phyloP scores from a whole-genome alignment of 92 coral and sea anemone genomes.

The Epizoanthus scotinus region DNA sequence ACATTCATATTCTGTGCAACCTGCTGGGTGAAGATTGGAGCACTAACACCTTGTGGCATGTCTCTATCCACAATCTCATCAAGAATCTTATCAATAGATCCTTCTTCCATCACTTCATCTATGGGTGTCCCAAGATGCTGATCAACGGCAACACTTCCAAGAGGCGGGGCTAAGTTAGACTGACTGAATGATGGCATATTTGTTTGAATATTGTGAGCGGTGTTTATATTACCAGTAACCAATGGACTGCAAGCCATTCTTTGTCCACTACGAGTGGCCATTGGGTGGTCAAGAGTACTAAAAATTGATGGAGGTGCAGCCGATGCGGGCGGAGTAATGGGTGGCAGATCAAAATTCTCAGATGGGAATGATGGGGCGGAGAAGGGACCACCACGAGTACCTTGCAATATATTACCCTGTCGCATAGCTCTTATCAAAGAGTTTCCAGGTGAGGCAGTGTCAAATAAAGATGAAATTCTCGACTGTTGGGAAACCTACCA shows the following conservation, averaged over 20 bases:
- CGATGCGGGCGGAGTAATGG: conserved; percentile 74
- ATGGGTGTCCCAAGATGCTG: conserved; percentile 59
- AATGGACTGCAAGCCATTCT: conserved; percentile 34
- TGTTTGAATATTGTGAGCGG: conserved; percentile 45
- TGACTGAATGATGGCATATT: conserved; percentile 59
- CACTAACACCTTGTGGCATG: conserved; percentile 88
- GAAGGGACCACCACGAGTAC: conserved; percentile 57
- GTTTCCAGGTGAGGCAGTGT: conserved; percentile 67
- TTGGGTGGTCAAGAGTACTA: conserved; percentile 33
- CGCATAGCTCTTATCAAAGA: conserved; percentile 66
- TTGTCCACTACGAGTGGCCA: not conserved
- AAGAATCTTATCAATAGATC: conserved; percentile 83
- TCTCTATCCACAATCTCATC: conserved; percentile 97
- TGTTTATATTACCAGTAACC: conserved; percentile 37
- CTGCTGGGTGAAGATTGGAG: conserved; percentile 67
- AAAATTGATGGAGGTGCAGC: conserved; percentile 52
- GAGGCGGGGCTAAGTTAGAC: conserved; percentile 52
- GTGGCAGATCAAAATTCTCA: conserved; percentile 90
- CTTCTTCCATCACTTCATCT: conserved; percentile 68
- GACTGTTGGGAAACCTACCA: conserved; percentile 65
- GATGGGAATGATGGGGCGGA: conserved; percentile 88
- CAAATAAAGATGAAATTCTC: conserved; percentile 70
- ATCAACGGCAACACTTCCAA: conserved; percentile 46
- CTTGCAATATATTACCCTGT: conserved; percentile 56
- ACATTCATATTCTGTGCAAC: conserved; percentile 49